A percentile compares a stretch with the other conserved stretches of the same genome.
Conservation (phyloP, 2,888 invertebrate genomes). For the Campaea margaritaria region DNA sequence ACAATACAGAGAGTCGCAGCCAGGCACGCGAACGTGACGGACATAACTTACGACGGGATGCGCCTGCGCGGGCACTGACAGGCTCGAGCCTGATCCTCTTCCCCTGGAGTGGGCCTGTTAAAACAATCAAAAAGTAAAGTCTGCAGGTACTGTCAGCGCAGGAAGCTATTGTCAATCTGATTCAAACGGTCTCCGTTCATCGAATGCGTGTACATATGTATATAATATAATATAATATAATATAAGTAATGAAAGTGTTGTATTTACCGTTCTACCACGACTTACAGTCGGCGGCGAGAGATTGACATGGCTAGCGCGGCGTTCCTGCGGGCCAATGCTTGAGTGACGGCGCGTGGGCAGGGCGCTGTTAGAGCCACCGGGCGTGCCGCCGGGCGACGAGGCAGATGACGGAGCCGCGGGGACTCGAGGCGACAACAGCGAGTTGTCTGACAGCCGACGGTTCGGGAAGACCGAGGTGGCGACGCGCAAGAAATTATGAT, state of each 20-base stretch:
- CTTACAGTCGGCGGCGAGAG: constrained; percentile 95
- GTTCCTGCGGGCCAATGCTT: constrained; percentile 95
- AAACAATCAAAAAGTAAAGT: constrained; percentile 71
- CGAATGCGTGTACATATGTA: constrained; percentile 4
- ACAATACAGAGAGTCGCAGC: constrained; percentile 64
- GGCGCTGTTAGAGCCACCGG: constrained; percentile 90
- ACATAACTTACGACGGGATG: constrained; percentile 88
- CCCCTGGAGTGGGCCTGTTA: constrained; percentile 87
- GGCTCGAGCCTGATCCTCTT: constrained; percentile 91
- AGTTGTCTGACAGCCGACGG: constrained; percentile 95
- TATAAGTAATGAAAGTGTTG: background rate
- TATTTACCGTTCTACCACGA: constrained; percentile 42
- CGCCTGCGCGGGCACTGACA: constrained; percentile 92
- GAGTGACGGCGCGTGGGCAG: constrained; percentile 95
- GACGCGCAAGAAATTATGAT: constrained; percentile 93
- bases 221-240: background rate
- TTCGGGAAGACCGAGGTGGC: constrained; percentile 91
- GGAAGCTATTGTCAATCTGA: constrained; percentile 23
- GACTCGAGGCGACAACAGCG: constrained; percentile 95
- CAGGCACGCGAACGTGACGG: constrained; percentile 63
- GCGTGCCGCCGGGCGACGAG: constrained; percentile 90
- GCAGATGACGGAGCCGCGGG: constrained; percentile 92
- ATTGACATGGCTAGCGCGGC: constrained; percentile 93
- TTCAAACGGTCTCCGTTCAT: background rate
- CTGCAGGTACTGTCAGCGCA: constrained; percentile 41